These are phyloP conservation scores for Micronycteris hirsuta DNA, from an alignment of 2,113 vertebrate genomes.

Conservation along the genomic window DNA sequence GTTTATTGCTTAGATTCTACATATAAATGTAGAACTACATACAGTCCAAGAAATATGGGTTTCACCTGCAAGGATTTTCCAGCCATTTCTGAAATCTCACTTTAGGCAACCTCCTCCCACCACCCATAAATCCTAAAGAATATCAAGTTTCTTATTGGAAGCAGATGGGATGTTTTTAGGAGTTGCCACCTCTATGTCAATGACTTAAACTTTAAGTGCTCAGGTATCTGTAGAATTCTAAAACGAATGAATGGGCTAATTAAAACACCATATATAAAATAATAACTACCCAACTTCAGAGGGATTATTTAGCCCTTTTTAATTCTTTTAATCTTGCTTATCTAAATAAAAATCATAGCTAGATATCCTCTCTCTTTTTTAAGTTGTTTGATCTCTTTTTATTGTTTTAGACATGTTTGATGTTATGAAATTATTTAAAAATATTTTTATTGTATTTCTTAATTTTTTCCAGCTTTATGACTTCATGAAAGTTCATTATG, in stretches of 20 bases:
- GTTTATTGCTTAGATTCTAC: conserved; percentile 21
- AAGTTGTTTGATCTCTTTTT: conserved; percentile 45
- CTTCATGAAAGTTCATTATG: background rate
- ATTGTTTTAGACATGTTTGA: conserved; percentile 31
- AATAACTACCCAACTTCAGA: conserved; percentile 25
- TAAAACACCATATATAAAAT: conserved; percentile 42
- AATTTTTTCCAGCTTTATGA: background rate
- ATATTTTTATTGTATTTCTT: conserved; percentile 4
- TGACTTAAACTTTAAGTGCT: conserved; percentile 48
- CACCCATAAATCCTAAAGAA: conserved; percentile 65
- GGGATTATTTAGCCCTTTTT: conserved; percentile 23
- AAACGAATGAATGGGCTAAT: conserved; percentile 33
- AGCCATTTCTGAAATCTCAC: conserved; percentile 49
- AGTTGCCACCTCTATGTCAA: conserved; percentile 47
- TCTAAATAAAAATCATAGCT: conserved; percentile 43
- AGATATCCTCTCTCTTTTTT: background rate
- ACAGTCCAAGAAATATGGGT: conserved; percentile 50
- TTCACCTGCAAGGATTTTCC: conserved; percentile 63
- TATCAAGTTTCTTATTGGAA: conserved; percentile 73
- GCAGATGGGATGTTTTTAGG: conserved; percentile 67
- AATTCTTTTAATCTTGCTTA: conserved; percentile 46
- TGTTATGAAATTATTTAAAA: conserved; percentile 39
- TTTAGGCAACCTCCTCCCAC: conserved; percentile 47
- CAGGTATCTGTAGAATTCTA: conserved; percentile 57
- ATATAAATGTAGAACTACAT: conserved; percentile 30